phyloP scores from a whole-genome alignment of 2,113 vertebrate species.

The Myiagra hebetior region DNA sequence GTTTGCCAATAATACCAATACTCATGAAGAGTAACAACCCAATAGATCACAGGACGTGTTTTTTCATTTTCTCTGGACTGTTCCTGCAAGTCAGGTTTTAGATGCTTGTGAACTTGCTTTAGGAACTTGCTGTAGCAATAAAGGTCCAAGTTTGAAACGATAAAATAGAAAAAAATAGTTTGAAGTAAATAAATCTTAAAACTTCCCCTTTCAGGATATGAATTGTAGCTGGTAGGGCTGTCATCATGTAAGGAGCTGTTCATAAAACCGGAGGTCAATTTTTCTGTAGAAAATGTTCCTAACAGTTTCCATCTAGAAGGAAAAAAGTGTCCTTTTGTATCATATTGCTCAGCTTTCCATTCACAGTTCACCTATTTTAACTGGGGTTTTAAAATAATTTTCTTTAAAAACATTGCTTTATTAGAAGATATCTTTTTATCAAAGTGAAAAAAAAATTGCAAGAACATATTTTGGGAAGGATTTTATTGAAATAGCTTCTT shows the following conservation, averaged over 20 bases:
- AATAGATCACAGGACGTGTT: neutral
- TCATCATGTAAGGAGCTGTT: neutral
- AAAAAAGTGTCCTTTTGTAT: neutral
- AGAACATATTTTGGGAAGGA: neutral
- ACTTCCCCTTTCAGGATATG: neutral
- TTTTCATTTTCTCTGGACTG: neutral
- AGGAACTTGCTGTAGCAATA: neutral
- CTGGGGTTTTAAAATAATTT: fast-evolving
- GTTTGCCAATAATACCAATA: neutral
- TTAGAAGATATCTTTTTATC: neutral
- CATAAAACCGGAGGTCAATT: neutral
- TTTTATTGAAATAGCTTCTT: neutral
- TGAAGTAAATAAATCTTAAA: neutral
- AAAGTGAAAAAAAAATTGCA: neutral
- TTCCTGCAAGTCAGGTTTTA: neutral
- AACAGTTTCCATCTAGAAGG: neutral
- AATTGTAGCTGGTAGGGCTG: neutral
- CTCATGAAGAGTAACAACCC: neutral
- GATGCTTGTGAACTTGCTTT: neutral
- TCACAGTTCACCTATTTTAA: neutral
- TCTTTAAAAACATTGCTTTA: neutral
- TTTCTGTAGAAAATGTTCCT: neutral
- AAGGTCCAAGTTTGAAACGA: neutral
- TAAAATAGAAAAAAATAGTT: neutral
- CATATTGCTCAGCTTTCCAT: neutral